Base-by-base conservation (phyloP, 2,888 invertebrate genomes). In the Mylabris sibirica region DNA sequence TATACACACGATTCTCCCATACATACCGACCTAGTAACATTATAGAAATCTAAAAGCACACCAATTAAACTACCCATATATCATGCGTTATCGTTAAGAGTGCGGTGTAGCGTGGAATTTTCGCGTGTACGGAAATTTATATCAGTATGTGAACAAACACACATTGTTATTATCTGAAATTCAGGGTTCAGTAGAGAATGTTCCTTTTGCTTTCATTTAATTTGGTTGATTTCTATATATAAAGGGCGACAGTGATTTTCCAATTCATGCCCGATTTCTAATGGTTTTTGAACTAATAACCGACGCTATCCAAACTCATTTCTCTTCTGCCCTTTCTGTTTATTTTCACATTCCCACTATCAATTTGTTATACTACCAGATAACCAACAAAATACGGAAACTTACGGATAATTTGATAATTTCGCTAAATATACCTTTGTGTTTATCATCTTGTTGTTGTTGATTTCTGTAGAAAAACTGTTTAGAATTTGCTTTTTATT, bases 51-150 rank as follows among this genome's bases (percentile, higher is more conserved):
- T 66, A 66, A 65, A 30, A 65, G 61, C 68, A 72, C 77, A 75
- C 78, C 80, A 81, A 83, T 82, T 83, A 83, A 79, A 79, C 79
- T 75, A 72, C 71, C 78, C 80, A 82, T 83, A 81, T 79, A 83
- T 83, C 82, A 82, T 80, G 75, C 77, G 82, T 82, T 82, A 82
- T 83, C 82, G 78, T 77, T 77, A 68, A 74, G 79, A 79, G 73
- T 79, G 77, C 63, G 74, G 73, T 76, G 75, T 75, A 72, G 76
- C 75, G 74, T 76, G 79, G 77, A 76, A 78, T 78, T 80, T 80
- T 79, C 77, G 77, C 80, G 77, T 79, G 77, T 75, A 76, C 70
- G 76, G 74, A 77, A 76, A 77, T 78, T 75, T 76, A 74, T 77
- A 77, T 78, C 76, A 72, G 71, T 53, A 71, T 71, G 71, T 71